Conservation (phyloP, 2,888 invertebrate genomes). For the Itoplectis maculator region DNA sequence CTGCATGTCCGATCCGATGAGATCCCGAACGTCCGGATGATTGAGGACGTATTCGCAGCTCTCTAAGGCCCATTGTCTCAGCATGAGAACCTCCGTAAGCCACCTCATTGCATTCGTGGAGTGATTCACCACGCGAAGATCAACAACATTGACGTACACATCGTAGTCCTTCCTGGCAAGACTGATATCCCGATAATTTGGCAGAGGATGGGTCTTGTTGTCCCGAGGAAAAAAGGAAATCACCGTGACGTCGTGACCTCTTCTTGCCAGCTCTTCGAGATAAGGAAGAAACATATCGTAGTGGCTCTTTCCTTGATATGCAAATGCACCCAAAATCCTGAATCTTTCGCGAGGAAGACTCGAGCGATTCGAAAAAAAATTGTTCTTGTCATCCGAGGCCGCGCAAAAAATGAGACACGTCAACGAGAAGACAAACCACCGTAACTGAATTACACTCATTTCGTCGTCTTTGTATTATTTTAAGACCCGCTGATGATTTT, state of each 20-base stretch:
- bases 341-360: conserved; percentile 38
- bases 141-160: conserved; percentile 73
- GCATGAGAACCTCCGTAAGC: conserved; percentile 72
- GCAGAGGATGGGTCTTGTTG: conserved; percentile 80
- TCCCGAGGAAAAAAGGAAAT: conserved; percentile 87
- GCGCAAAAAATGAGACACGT: conserved; percentile 6
- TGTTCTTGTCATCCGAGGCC: background rate
- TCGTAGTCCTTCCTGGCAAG: conserved; percentile 81
- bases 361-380: background rate
- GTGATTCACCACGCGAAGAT: conserved; percentile 63
- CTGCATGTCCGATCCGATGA: conserved; percentile 84
- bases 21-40: conserved; percentile 82
- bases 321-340: conserved; percentile 87
- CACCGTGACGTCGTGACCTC: conserved; percentile 89
- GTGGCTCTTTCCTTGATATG: conserved; percentile 90
- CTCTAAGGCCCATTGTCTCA: conserved; percentile 79
- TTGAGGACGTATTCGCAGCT: conserved; percentile 84
- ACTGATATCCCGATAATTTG: conserved; percentile 88
- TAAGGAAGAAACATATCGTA: conserved; percentile 88
- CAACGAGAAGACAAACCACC: background rate
- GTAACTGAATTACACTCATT: conserved; percentile 5
- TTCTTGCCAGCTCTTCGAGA: conserved; percentile 86
- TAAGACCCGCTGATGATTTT: too few relatives aligned
- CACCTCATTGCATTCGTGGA: background rate
- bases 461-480: background rate